Evolutionary conservation across 2,888 invertebrate species (phyloP).

Genomic region (Drosophila buzzatii): DNA sequence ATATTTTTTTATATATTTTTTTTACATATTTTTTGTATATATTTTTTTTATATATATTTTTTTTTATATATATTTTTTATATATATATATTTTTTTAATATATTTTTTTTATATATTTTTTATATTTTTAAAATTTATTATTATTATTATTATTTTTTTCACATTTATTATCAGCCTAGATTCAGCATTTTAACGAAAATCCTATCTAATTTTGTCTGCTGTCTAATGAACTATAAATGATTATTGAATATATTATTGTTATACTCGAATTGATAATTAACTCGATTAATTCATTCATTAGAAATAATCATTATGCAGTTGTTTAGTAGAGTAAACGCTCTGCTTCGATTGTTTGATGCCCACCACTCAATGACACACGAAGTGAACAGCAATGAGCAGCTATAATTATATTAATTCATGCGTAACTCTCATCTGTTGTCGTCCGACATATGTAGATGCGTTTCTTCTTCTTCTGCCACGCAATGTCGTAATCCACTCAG

Average conservation of each 20-base stretch:
- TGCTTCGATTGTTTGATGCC: background rate
- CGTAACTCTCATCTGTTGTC: background rate
- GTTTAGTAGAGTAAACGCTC: background rate
- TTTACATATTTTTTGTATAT: too few relatives aligned
- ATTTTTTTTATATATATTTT: too few relatives aligned
- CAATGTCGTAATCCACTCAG: conserved; percentile 19
- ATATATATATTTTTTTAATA: too few relatives aligned
- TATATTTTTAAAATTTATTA: too few relatives aligned
- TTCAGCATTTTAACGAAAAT: background rate
- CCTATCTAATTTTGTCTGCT: background rate
- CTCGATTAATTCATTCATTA: background rate
- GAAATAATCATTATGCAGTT: background rate
- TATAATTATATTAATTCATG: background rate
- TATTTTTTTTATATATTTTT: too few relatives aligned
- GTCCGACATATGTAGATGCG: background rate
- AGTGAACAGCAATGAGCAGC: background rate
- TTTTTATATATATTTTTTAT: too few relatives aligned
- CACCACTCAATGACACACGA: background rate
- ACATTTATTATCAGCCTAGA: too few relatives aligned
- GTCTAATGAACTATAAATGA: background rate
- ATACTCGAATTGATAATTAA: too few relatives aligned
- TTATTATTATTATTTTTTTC: too few relatives aligned
- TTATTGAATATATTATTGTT: too few relatives aligned
- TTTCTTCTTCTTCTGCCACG: background rate
- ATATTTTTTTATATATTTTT: too few relatives aligned